phyloP scores from a whole-genome alignment of 1,140 invertebrate genomes.

The Aplysia californica region DNA sequence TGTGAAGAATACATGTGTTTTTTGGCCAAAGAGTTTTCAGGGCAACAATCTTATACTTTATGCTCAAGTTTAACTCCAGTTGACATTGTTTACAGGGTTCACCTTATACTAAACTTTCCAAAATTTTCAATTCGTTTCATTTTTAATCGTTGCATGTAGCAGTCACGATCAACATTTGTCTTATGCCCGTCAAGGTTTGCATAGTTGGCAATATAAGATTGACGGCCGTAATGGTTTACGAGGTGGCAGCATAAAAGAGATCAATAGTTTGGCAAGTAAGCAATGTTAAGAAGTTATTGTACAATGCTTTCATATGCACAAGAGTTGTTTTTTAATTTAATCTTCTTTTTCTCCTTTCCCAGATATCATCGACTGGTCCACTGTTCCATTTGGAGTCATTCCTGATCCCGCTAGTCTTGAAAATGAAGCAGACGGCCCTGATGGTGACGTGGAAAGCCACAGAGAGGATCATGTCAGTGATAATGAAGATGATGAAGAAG shows the following conservation, averaged over 20 bases:
- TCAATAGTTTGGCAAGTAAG: too few species aligned
- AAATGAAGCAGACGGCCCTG: not conserved
- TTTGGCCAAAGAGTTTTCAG: too few species aligned
- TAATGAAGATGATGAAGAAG: not conserved
- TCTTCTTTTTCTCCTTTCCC: not conserved
- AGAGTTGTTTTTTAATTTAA: not conserved
- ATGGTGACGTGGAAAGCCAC: not conserved
- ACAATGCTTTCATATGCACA: too few species aligned
- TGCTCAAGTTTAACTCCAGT: too few species aligned
- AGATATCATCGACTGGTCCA: slow-evolving; percentile 14
- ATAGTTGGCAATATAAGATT: not conserved
- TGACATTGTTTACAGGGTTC: too few species aligned
- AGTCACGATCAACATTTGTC: not conserved
- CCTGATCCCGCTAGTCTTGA: not conserved
- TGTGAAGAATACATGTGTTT: too few species aligned
- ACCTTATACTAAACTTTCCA: too few species aligned
- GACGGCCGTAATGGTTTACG: not conserved
- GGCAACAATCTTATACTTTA: too few species aligned
- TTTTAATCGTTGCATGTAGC: too few species aligned
- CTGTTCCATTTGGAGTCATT: not conserved
- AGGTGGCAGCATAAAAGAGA: not conserved
- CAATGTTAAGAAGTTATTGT: too few species aligned
- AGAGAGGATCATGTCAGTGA: not conserved
- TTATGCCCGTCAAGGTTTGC: not conserved
- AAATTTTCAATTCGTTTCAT: too few species aligned